phyloP scores from a whole-genome alignment of 1,140 invertebrate genomes.

The Euwallacea fornicatus region DNA sequence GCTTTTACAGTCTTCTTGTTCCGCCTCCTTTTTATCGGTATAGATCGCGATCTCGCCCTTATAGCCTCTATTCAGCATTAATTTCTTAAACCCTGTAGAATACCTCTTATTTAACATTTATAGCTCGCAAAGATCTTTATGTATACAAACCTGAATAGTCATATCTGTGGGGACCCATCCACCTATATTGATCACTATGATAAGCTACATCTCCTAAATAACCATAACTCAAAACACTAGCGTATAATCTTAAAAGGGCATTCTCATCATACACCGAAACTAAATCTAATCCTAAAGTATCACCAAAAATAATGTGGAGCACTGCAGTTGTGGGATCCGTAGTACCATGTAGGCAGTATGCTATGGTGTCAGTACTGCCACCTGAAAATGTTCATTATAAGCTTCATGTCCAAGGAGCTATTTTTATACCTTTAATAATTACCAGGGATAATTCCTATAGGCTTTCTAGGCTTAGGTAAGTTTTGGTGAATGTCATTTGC shows the following conservation, averaged over 20 bases:
- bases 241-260: slow-evolving; percentile 70
- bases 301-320: slow-evolving; percentile 81
- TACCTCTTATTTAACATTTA: not conserved
- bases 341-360: slow-evolving; percentile 80
- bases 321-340: slow-evolving; percentile 79
- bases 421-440: slow-evolving; percentile 12
- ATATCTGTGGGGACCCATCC: slow-evolving; percentile 88
- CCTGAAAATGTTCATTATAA: slow-evolving; percentile 44
- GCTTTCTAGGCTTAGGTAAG: slow-evolving; percentile 64
- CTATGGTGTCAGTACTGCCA: slow-evolving; percentile 85
- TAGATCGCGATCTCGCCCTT: slow-evolving; percentile 68
- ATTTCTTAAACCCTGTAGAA: slow-evolving; percentile 69
- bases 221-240: slow-evolving; percentile 84
- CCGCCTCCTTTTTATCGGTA: slow-evolving; percentile 50
- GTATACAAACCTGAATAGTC: slow-evolving; percentile 69
- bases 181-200: slow-evolving; percentile 81
- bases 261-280: slow-evolving; percentile 73
- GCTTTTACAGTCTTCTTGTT: slow-evolving; percentile 43
- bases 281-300: slow-evolving; percentile 73
- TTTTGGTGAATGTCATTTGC: slow-evolving; percentile 61
- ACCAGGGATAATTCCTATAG: slow-evolving; percentile 62
- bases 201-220: slow-evolving; percentile 84
- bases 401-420: not conserved
- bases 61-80: slow-evolving; percentile 70
- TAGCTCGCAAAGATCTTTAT: not conserved